phyloP scores from a whole-genome alignment of 2,113 vertebrate genomes.

The Gadus chalcogrammus region DNA sequence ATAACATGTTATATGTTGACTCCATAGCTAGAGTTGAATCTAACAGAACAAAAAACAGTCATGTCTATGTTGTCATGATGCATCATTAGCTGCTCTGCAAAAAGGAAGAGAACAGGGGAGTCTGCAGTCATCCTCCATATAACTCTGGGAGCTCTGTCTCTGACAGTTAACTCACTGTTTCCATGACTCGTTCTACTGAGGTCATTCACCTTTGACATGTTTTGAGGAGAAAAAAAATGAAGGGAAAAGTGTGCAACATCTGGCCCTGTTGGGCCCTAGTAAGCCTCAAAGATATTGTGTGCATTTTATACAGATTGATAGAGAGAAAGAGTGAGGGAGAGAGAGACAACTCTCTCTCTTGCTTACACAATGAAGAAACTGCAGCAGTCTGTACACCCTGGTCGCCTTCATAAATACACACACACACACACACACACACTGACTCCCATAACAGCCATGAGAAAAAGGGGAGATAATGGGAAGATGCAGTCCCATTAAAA shows the following conservation, averaged over 20 bases:
- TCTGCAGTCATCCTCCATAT: neutral
- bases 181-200: neutral
- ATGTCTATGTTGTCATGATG: too few relatives aligned
- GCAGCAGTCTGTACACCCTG: conserved; percentile 30
- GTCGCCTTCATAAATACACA: neutral
- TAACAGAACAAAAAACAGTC: too few relatives aligned
- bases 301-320: neutral
- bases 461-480: conserved; percentile 3
- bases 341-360: conserved; percentile 19
- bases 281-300: neutral
- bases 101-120: too few relatives aligned
- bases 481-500: neutral
- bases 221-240: too few relatives aligned
- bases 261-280: too few relatives aligned
- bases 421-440: neutral
- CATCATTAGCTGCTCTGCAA: too few relatives aligned
- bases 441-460: neutral
- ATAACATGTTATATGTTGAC: too few relatives aligned
- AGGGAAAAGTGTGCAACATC: too few relatives aligned
- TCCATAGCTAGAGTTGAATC: too few relatives aligned
- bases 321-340: neutral
- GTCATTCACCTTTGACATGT: neutral
- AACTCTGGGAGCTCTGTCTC: neutral
- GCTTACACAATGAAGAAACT: conserved; percentile 29
- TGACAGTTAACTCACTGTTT: neutral